These are phyloP conservation scores for Hetaerina titia DNA, from an alignment of 2,888 invertebrate species.

Conservation along the genomic window DNA sequence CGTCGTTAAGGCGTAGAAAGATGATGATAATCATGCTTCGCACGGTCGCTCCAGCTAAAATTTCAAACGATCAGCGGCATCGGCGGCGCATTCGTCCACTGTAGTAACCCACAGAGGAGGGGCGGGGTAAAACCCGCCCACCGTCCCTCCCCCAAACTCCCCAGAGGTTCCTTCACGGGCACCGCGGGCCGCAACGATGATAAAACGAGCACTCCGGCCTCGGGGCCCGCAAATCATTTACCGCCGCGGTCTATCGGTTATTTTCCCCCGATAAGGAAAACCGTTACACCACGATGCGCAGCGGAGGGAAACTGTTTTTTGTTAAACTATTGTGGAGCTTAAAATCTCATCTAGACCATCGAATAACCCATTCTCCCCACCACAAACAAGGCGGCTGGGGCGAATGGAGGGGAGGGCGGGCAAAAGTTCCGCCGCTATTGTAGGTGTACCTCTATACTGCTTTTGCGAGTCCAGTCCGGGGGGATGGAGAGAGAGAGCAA, in stretches of 20 bases:
- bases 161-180: background rate
- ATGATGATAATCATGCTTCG: background rate
- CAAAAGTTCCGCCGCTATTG: too few species aligned
- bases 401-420: background rate
- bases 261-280: constrained; percentile 29
- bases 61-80: background rate
- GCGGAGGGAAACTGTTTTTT: constrained; percentile 1
- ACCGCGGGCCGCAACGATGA: background rate
- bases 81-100: background rate
- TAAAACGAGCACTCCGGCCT: background rate
- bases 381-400: background rate
- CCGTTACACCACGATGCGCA: background rate
- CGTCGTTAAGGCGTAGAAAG: background rate
- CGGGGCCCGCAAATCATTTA: constrained; percentile 7
- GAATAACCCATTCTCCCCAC: background rate
- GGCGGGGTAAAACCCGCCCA: background rate
- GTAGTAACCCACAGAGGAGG: background rate
- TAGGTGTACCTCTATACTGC: too few species aligned
- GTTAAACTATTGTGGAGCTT: constrained; percentile 11
- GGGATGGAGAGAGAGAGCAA: background rate
- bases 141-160: background rate
- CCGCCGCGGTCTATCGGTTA: constrained; percentile 28
- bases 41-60: background rate
- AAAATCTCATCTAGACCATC: constrained; percentile 24
- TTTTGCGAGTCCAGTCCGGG: too few species aligned